Evolutionary conservation across 2,888 invertebrate species (phyloP).

Genomic region (Lasioglossum marginatum): DNA sequence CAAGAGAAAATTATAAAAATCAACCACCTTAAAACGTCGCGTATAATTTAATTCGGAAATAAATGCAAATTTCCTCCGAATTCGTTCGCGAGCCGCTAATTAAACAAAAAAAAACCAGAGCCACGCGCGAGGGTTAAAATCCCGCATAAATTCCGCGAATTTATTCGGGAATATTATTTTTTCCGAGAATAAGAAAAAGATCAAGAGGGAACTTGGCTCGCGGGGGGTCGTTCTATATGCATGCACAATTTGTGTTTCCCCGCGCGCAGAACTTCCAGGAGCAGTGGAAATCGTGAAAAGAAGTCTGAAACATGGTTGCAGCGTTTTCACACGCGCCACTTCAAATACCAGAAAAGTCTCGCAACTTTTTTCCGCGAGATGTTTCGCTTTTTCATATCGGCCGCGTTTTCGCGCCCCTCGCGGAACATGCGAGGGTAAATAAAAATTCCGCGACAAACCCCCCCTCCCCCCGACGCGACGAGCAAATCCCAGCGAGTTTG

Average conservation of each 20-base stretch:
- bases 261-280: neutral
- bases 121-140: neutral
- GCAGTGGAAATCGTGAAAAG: neutral
- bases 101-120: neutral
- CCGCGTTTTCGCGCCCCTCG: constrained; percentile 36
- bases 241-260: neutral
- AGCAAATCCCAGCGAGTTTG: constrained; percentile 10
- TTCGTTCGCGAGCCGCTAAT: neutral
- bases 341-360: constrained; percentile 22
- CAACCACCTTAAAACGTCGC: too few relatives aligned
- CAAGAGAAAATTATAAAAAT: too few relatives aligned
- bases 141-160: neutral
- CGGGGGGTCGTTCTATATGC: neutral
- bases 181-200: constrained; percentile 9
- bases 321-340: neutral
- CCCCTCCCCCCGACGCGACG: neutral
- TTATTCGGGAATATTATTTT: too few relatives aligned
- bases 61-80: too few relatives aligned
- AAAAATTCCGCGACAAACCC: constrained; percentile 46
- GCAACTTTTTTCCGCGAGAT: neutral
- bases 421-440: constrained; percentile 48
- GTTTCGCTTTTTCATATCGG: constrained; percentile 17
- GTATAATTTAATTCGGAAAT: too few relatives aligned
- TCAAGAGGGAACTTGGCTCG: neutral
- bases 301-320: neutral